Evolutionary conservation across 2,113 vertebrate genomes (phyloP).

Genomic region (Argyrosomus japonicus): DNA sequence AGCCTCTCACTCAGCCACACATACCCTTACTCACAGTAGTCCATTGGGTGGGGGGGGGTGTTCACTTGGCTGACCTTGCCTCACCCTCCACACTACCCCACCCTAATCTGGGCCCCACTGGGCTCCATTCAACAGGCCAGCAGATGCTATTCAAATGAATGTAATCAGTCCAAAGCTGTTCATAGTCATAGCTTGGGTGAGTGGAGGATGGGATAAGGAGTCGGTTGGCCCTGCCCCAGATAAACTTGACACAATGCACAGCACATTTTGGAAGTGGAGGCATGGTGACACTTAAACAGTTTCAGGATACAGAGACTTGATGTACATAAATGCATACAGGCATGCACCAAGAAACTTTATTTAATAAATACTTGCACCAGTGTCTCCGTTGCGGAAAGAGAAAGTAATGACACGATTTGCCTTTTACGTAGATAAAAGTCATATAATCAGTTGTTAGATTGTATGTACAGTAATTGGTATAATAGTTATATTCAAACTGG

Average conservation of each 20-base stretch:
- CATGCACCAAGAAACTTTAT: neutral
- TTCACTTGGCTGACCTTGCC: constrained; percentile 62
- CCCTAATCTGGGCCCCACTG: constrained; percentile 61
- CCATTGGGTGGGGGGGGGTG: constrained; percentile 9
- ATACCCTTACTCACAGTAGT: constrained; percentile 40
- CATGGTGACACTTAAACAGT: neutral
- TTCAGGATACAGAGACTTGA: neutral
- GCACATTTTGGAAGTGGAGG: constrained; percentile 12
- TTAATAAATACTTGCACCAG: neutral
- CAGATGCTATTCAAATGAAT: constrained; percentile 76
- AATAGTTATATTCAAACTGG: neutral
- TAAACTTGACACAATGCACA: constrained; percentile 10
- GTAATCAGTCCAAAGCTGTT: constrained; percentile 57
- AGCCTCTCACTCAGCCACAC: constrained; percentile 19
- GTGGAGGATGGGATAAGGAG: constrained; percentile 67
- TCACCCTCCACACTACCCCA: constrained; percentile 51
- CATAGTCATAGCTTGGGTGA: constrained; percentile 43
- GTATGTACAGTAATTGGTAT: neutral
- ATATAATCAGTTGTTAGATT: neutral
- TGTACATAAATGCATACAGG: neutral
- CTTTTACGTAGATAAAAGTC: neutral
- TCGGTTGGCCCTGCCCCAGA: constrained; percentile 28
- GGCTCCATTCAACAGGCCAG: constrained; percentile 64
- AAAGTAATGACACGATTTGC: neutral
- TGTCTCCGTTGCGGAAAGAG: neutral